Evolutionary conservation across 2,113 vertebrate genomes (phyloP).

Genomic region (Cyanoliseus patagonus): DNA sequence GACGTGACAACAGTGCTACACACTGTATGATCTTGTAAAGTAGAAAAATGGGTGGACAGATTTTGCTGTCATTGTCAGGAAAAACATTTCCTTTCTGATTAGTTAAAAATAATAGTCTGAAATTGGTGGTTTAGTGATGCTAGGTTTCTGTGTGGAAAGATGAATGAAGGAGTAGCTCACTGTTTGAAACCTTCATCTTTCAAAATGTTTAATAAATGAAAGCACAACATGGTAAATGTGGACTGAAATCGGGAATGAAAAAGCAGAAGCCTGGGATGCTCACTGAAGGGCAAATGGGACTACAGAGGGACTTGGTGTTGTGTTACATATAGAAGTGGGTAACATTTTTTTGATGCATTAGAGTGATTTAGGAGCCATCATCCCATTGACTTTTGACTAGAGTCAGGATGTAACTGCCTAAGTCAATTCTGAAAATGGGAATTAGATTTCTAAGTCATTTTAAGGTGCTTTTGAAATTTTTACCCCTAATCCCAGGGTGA

Average conservation of each 20-base stretch:
- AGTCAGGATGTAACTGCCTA: constrained; percentile 35
- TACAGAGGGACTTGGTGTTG: neutral
- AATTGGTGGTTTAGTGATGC: constrained; percentile 36
- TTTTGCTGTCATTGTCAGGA: constrained; percentile 15
- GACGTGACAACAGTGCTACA: neutral
- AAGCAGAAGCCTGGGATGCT: neutral
- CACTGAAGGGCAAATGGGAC: neutral
- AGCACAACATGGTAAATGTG: constrained; percentile 27
- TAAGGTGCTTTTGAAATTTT: constrained; percentile 64
- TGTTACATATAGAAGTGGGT: neutral
- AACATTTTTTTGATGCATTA: constrained; percentile 45
- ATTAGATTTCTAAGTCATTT: constrained; percentile 60
- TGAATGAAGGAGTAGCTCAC: constrained; percentile 33
- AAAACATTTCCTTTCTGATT: constrained; percentile 37
- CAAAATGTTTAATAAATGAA: constrained; percentile 59
- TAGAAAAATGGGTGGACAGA: neutral
- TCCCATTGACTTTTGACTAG: constrained; percentile 49
- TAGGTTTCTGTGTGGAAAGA: constrained; percentile 34
- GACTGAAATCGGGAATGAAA: constrained; percentile 10
- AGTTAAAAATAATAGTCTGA: constrained; percentile 47
- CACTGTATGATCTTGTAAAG: neutral
- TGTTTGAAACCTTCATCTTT: constrained; percentile 55
- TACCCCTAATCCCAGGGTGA: constrained; percentile 37
- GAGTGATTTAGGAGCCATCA: constrained; percentile 50
- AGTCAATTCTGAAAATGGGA: constrained; percentile 60